Percentiles rank a stretch among this genome's conserved stretches.
These are phyloP conservation scores for Bombus confusus DNA, from an alignment of 1,140 invertebrate species.

Conservation along the genomic window DNA sequence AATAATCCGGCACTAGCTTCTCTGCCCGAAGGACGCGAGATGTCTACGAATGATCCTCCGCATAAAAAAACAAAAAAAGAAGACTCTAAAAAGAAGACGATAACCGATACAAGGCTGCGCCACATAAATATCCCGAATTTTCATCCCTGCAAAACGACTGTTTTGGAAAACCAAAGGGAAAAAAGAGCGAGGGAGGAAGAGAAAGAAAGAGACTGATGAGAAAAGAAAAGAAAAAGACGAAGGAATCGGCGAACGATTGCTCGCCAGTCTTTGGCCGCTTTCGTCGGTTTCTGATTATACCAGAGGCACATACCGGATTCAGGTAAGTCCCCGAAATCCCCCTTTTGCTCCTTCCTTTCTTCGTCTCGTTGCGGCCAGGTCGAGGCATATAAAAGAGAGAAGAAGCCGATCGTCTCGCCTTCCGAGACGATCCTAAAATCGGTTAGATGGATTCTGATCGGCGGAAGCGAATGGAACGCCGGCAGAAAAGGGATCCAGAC, in stretches of 20 bases:
- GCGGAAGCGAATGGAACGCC: constrained; percentile 25
- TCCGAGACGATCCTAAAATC: constrained; percentile 48
- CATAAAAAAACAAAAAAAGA: no score
- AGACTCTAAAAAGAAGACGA: no score
- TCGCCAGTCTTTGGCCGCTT: neutral
- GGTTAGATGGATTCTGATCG: constrained; percentile 63
- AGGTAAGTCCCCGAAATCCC: constrained; percentile 15
- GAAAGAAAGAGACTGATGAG: neutral
- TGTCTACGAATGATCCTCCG: no score
- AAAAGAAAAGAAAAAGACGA: neutral
- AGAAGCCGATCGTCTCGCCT: constrained; percentile 44
- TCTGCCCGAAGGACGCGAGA: no score
- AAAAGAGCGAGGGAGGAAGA: no score
- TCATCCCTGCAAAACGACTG: no score
- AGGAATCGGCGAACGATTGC: neutral
- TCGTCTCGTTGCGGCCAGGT: neutral
- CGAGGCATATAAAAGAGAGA: constrained; percentile 40
- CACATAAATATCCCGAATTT: no score
- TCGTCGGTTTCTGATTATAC: constrained; percentile 17
- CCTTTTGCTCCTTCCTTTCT: neutral
- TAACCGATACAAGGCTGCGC: no score
- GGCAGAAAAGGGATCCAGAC: constrained; percentile 17
- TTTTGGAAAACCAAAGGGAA: no score
- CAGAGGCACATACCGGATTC: neutral
- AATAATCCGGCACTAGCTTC: no score